Base-by-base conservation (phyloP, 2,797 vertebrate genomes). In the Telmatherina bonti region DNA sequence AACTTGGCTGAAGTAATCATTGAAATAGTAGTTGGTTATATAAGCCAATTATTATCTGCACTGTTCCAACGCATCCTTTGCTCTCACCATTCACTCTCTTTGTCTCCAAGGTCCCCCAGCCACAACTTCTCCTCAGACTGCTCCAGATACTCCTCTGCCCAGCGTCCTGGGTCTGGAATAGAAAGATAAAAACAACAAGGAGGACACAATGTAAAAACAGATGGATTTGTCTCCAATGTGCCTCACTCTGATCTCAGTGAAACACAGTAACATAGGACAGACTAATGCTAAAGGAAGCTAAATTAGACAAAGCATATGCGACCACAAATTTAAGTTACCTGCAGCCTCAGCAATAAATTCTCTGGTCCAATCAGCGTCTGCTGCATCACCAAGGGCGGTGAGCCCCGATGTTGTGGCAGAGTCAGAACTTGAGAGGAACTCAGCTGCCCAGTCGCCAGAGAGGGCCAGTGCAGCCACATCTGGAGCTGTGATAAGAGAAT, bases 71-170 rank as follows among this genome's bases (percentile, higher is more conserved):
- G 26, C 56, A 59, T 57, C 30, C 30, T 27, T 18, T 4, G 7
- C 43, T 74, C 96, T 95, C 87, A 99, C 97, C 97, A 99, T 86
- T 96, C 96, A 20, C 91, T 87, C 59, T 93, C 94, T 92, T 91
- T 95, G 91, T 95, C 94, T 95, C 97, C 94, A 0, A 95, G 90
- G 72, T 99, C 98, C 67, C 97, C 98, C 57, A 99, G 92, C 98
- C 98, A 99, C 65, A 99, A 88, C 78, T 99, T 99, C 91, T 99
- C 98, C 89, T 98, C 97, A 0, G 97, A 99, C 83, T 99, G 98
- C 85, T 99, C 97, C 77, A 99, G 88, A 80, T 99, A 99, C 58
- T 99, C 98, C 81, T 99, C 97, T n/a, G 98, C 97, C 98, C 98
- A 99, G 78, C 97, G 96, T 13, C 94, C 94, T 0, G 97, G 97